These are phyloP conservation scores for Brachynemurus nebulosus DNA, from an alignment of 2,888 invertebrate species.

Conservation along the genomic window DNA sequence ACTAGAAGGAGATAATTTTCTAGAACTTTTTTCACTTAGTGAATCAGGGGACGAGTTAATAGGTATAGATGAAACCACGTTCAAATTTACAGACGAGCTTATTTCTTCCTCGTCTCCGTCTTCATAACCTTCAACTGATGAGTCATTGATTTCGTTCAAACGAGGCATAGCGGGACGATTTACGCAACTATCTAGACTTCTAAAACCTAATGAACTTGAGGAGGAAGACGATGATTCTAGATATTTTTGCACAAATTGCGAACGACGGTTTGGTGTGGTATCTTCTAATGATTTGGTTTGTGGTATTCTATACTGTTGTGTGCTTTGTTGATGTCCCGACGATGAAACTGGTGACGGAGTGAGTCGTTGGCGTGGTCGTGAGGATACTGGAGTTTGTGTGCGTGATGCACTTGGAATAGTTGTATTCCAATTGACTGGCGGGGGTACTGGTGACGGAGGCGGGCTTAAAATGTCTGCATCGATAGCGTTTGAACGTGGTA, in stretches of 20 bases:
- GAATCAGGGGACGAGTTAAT: slow-evolving; percentile 28
- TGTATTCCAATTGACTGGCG: slow-evolving; percentile 28
- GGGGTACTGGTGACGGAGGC: slow-evolving; percentile 31
- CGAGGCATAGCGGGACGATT: slow-evolving; percentile 31
- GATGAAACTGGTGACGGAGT: slow-evolving; percentile 21
- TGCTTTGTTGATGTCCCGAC: slow-evolving; percentile 3
- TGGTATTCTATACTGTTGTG: slow-evolving; percentile 29
- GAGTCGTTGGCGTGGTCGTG: slow-evolving; percentile 5
- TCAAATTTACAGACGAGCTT: slow-evolving; percentile 33
- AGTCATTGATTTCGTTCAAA: slow-evolving; percentile 35
- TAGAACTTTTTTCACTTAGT: slow-evolving; percentile 17
- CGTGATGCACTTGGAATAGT: neutral
- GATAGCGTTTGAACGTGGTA: slow-evolving; percentile 39
- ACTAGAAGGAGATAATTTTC: slow-evolving; percentile 29
- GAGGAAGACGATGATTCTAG: slow-evolving; percentile 40
- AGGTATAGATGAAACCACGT: slow-evolving; percentile 25
- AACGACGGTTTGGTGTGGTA: slow-evolving; percentile 31
- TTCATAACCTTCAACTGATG: slow-evolving; percentile 33
- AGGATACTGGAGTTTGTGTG: neutral
- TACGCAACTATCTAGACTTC: slow-evolving; percentile 46
- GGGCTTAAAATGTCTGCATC: slow-evolving; percentile 40
- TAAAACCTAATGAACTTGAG: slow-evolving; percentile 44
- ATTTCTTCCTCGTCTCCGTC: slow-evolving; percentile 36
- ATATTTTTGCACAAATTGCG: slow-evolving; percentile 41
- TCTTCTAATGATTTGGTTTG: slow-evolving; percentile 42